Conservation (phyloP, 2,888 invertebrate genomes). For the Morpho achilles region DNA sequence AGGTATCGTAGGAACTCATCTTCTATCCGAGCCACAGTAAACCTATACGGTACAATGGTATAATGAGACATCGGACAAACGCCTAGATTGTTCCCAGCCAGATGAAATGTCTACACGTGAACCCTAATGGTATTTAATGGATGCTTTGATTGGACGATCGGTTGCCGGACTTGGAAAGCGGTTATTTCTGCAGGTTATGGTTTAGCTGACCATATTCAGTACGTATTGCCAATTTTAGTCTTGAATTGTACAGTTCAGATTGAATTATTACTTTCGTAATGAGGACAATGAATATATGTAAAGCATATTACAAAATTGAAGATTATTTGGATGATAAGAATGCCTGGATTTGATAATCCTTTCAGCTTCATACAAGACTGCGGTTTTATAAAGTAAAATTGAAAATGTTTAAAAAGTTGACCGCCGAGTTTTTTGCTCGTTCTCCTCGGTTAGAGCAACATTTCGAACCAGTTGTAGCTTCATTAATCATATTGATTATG, state of each 20-base stretch:
- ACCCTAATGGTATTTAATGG: conserved; percentile 26
- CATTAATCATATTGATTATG: no score
- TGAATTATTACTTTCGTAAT: not conserved
- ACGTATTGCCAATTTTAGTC: conserved; percentile 6
- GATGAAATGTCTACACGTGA: conserved; percentile 24
- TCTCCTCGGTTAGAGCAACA: no score
- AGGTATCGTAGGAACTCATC: conserved; percentile 71
- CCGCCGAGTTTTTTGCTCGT: no score
- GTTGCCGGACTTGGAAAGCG: conserved; percentile 13
- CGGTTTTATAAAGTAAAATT: no score
- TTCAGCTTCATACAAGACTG: no score
- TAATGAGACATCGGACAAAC: conserved; percentile 58
- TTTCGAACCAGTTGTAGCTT: no score
- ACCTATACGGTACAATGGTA: conserved; percentile 68
- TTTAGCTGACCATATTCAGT: conserved; percentile 15
- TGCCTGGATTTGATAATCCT: no score
- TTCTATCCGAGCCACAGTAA: conserved; percentile 47
- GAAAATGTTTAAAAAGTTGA: no score
- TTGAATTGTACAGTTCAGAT: conserved; percentile 5
- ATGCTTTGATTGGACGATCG: conserved; percentile 22
- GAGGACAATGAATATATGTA: no score
- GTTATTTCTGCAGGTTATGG: conserved; percentile 15
- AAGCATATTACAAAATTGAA: no score
- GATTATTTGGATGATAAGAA: no score
- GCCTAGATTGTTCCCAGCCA: conserved; percentile 32